These are phyloP conservation scores for Channallabes apus DNA, from an alignment of 2,797 vertebrate species.

Conservation along the genomic window DNA sequence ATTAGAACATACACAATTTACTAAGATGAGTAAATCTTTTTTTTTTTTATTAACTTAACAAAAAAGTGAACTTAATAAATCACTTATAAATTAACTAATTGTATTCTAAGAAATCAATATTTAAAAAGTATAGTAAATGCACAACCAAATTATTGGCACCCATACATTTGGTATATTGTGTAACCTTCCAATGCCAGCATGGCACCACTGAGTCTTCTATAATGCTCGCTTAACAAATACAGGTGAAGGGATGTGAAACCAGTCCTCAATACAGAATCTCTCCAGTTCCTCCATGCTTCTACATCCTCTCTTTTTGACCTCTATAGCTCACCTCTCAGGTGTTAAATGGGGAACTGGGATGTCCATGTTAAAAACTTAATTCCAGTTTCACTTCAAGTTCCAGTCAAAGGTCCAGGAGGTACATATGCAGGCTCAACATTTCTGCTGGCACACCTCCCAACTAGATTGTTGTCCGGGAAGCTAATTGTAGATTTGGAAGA, in stretches of 20 bases:
- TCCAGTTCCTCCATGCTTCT: background rate
- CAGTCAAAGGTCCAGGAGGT: background rate
- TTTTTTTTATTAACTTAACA: background rate
- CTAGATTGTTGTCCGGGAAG: background rate
- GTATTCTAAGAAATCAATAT: background rate
- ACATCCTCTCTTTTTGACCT: background rate
- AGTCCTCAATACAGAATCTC: background rate
- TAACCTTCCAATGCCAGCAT: background rate
- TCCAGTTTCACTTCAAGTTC: background rate
- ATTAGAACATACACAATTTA: background rate
- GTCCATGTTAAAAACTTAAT: background rate
- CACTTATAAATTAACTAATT: background rate
- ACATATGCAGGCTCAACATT: background rate
- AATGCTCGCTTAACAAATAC: background rate
- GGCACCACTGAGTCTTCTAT: background rate
- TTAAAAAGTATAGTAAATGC: background rate
- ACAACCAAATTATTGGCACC: background rate
- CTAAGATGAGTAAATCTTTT: background rate
- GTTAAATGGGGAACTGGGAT: background rate
- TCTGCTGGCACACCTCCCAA: background rate
- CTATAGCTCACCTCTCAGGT: background rate
- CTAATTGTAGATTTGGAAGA: background rate
- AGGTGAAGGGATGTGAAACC: background rate
- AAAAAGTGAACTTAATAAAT: background rate
- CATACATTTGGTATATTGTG: background rate